Conservation (phyloP, 2,888 invertebrate genomes). For the Cerastis rubricosa region DNA sequence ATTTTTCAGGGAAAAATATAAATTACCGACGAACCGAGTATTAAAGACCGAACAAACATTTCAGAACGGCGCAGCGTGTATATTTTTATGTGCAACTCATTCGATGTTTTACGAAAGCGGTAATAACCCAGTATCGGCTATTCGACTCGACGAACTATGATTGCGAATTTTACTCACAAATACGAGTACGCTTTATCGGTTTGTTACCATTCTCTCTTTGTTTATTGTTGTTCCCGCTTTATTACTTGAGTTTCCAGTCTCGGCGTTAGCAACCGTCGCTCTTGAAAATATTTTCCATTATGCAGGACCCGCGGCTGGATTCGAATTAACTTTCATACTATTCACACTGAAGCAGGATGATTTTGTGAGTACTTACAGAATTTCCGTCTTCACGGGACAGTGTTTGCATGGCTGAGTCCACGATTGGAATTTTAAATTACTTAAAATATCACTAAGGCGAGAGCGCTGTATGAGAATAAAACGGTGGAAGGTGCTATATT, state of each 20-base stretch:
- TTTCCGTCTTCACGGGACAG: constrained; percentile 65
- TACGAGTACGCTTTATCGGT: constrained; percentile 80
- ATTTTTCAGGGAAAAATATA: constrained; percentile 22
- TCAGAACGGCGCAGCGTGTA: constrained; percentile 29
- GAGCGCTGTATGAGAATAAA: constrained; percentile 33
- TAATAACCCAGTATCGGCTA: constrained; percentile 79
- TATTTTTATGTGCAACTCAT: constrained; percentile 65
- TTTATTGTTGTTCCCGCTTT: constrained; percentile 78
- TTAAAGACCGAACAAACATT: constrained; percentile 39
- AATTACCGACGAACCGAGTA: constrained; percentile 11
- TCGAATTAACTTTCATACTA: constrained; percentile 80
- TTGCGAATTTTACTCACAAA: constrained; percentile 84
- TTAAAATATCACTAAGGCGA: constrained; percentile 50
- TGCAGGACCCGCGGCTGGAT: constrained; percentile 73
- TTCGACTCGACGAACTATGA: constrained; percentile 76
- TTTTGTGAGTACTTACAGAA: constrained; percentile 79
- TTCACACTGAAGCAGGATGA: constrained; percentile 79
- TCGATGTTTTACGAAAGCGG: constrained; percentile 73
- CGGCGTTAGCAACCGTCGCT: constrained; percentile 79
- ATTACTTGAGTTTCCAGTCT: constrained; percentile 74
- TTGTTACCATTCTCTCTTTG: constrained; percentile 79
- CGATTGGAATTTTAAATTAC: constrained; percentile 62
- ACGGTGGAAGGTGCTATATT: constrained; percentile 14
- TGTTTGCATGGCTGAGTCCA: constrained; percentile 60
- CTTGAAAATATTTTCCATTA: constrained; percentile 81